Evolutionary conservation across 2,113 vertebrate species (phyloP).

Genomic region (Desmodus rotundus): DNA sequence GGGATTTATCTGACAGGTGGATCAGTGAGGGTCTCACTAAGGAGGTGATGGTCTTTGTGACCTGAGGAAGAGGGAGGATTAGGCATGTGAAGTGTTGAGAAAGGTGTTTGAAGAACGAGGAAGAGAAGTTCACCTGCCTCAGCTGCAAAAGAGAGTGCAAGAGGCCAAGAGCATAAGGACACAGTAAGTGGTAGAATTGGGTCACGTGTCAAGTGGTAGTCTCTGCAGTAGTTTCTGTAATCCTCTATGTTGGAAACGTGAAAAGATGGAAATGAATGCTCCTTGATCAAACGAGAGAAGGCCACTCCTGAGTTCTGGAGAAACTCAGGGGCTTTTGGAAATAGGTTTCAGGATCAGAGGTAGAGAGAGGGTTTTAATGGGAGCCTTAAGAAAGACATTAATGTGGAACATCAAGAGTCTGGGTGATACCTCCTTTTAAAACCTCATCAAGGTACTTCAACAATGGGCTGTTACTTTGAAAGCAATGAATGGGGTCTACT

Average conservation of each 20-base stretch:
- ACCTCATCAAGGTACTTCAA: constrained; percentile 34
- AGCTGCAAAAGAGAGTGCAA: background rate
- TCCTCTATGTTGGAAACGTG: background rate
- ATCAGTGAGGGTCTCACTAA: background rate
- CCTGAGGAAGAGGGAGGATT: background rate
- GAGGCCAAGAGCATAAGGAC: background rate
- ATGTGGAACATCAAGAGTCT: background rate
- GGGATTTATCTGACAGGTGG: background rate
- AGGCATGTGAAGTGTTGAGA: background rate
- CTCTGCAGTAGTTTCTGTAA: background rate
- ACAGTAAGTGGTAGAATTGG: rapidly evolving
- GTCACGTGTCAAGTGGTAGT: rapidly evolving
- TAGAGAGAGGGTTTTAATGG: background rate
- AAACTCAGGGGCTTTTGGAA: background rate
- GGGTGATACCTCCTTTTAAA: constrained; percentile 20
- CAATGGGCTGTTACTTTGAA: constrained; percentile 54
- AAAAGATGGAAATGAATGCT: background rate
- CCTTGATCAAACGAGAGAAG: background rate
- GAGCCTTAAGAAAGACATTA: background rate
- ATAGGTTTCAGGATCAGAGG: background rate
- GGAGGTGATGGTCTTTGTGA: background rate
- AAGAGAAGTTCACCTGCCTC: rapidly evolving
- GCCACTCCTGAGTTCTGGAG: too few species aligned
- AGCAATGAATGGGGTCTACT: constrained; percentile 38
- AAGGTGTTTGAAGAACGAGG: background rate